These are phyloP conservation scores for Parochlus steinenii DNA, from an alignment of 2,888 invertebrate species.

Conservation along the genomic window DNA sequence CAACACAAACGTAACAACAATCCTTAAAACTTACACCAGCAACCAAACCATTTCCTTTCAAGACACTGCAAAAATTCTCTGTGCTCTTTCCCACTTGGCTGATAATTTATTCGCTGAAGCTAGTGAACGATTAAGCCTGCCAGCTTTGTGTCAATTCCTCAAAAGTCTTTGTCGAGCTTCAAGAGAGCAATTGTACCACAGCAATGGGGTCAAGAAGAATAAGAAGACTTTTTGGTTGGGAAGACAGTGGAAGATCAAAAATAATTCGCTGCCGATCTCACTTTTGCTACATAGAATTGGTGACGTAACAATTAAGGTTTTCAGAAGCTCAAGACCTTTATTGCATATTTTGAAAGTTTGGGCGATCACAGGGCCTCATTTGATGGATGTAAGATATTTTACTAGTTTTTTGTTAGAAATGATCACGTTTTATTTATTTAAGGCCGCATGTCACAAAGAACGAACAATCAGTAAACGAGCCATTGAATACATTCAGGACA, in stretches of 20 bases:
- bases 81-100: constrained; percentile 75
- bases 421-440: constrained; percentile 4
- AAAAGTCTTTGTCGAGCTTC: constrained; percentile 73
- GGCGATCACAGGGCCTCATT: constrained; percentile 83
- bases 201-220: constrained; percentile 31
- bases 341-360: constrained; percentile 85
- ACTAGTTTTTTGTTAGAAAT: neutral
- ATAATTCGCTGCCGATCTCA: constrained; percentile 33
- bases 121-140: constrained; percentile 70
- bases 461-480: constrained; percentile 78
- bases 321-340: constrained; percentile 70
- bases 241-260: constrained; percentile 28
- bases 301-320: constrained; percentile 74
- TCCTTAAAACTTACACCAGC: constrained; percentile 28
- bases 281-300: constrained; percentile 67
- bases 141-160: constrained; percentile 67
- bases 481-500: constrained; percentile 82
- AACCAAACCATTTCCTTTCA: constrained; percentile 49
- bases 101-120: constrained; percentile 84
- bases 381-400: constrained; percentile 58
- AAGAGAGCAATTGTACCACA: constrained; percentile 45
- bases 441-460: constrained; percentile 86
- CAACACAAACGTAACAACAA: constrained; percentile 31
- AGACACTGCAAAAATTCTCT: constrained; percentile 76
- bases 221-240: constrained; percentile 30